Base-by-base conservation (phyloP, 1,140 invertebrate species). In the Melipona quadrifasciata region DNA sequence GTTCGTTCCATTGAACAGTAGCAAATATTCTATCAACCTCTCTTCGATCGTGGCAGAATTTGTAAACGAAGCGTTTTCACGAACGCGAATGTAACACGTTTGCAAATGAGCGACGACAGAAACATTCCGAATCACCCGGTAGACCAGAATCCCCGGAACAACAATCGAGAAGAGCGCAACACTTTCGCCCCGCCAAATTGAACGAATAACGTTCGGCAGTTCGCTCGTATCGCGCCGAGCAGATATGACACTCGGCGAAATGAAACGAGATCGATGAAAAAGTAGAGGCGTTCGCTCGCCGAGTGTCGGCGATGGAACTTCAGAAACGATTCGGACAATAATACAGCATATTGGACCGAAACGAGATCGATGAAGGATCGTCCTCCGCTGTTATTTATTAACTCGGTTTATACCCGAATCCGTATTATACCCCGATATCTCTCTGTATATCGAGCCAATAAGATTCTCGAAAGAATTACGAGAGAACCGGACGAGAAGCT, bases 321-420 rank as follows among this genome's bases (percentile, higher is more conserved):
- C 61, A 24, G 34, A 34, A 16, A n/a, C 16, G n/a, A 31, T 21
- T 77, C 75, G 51, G 51, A 55, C 65, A 27, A 80, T 53, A 47
- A 68, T 53, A 17, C 47, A 11, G 1, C 11, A 14, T 34, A 76
- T 64, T 34, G 19, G 3, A 1, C 0, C 10, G 53, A 51, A 72
- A 80, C 55, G 34, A 72, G 67, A 72, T 61, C 78, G 53, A 72
- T 21, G 67, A 71, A 72, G 68, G 10, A 71, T 71, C 76, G 47
- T 78, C 19, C n/a, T 53, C 21, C 47, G 0, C 16, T n/a, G 51
- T 58, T 80, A 72, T 71, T 80, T 80, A 80, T 80, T 80, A 80
- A 80, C 67, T 80, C 34, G 53, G 78, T 80, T 80, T 79, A 68
- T 55, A 68, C 51, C 78, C 31, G 14, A 19, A n/a, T 53, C 53